Percentiles rank a stretch among this genome's conserved stretches.
Evolutionary conservation across 2,113 vertebrate genomes (phyloP).

Genomic region (Etia nguti): DNA sequence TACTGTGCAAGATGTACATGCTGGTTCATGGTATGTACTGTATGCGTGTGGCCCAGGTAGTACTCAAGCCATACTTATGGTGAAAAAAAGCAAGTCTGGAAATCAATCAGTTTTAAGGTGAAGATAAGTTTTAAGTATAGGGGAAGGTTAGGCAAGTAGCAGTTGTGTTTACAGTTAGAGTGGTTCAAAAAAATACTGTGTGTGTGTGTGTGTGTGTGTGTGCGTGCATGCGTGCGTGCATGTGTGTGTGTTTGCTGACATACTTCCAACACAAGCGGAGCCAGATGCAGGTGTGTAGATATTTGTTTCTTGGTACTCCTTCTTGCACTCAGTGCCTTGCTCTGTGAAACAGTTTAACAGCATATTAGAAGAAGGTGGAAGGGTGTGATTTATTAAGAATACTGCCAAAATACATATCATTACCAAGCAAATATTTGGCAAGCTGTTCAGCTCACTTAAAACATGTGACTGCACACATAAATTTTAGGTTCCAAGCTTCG

Average conservation of each 20-base stretch:
- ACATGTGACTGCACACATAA: background rate
- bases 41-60: background rate
- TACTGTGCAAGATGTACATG: background rate
- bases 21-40: background rate
- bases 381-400: slow-evolving; percentile 7
- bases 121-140: background rate
- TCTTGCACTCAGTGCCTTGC: background rate
- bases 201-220: background rate
- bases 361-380: background rate
- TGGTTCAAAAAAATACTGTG: background rate
- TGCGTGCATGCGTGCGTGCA: background rate
- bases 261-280: slow-evolving; percentile 7
- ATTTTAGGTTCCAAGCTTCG: background rate
- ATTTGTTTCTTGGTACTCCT: background rate
- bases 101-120: background rate
- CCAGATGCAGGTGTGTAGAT: slow-evolving; percentile 31
- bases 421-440: slow-evolving; percentile 10
- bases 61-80: background rate
- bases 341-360: slow-evolving; percentile 4
- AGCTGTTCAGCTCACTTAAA: background rate
- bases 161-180: background rate
- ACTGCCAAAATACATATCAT: slow-evolving; percentile 13
- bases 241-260: background rate
- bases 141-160: background rate
- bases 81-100: background rate